Evolutionary conservation across 2,888 invertebrate genomes (phyloP).

Genomic region (Neoitamus cyanurus): DNA sequence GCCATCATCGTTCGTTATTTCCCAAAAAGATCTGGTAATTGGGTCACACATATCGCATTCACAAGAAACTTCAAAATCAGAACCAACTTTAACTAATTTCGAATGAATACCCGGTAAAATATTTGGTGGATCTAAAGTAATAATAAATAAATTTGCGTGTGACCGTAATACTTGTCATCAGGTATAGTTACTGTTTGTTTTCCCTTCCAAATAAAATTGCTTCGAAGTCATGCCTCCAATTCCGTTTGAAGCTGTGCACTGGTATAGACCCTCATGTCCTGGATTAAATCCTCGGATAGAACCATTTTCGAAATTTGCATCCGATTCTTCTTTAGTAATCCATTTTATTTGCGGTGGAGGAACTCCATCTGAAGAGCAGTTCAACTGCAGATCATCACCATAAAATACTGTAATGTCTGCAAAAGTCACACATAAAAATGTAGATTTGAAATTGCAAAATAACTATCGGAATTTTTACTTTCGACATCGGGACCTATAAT

Average conservation of each 20-base stretch:
- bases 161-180: background rate
- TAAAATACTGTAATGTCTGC: background rate
- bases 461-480: background rate
- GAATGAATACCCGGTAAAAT: conserved; percentile 2
- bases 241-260: conserved; percentile 55
- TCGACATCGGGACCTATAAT: conserved; percentile 32
- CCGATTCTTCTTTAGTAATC: background rate
- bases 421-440: background rate
- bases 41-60: conserved; percentile 51
- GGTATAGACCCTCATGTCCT: conserved; percentile 56
- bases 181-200: conserved; percentile 40
- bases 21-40: conserved; percentile 41
- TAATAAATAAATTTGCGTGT: background rate
- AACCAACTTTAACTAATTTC: conserved; percentile 31
- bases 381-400: conserved; percentile 29
- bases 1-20: conserved; percentile 19
- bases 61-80: conserved; percentile 49
- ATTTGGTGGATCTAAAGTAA: conserved; percentile 27
- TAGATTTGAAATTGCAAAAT: background rate
- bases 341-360: conserved; percentile 47
- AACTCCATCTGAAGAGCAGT: conserved; percentile 45
- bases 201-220: conserved; percentile 42
- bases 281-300: conserved; percentile 49
- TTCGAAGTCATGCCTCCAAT: conserved; percentile 45
- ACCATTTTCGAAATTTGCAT: background rate